These are phyloP conservation scores for Hippolais icterina DNA, from an alignment of 2,113 vertebrate species.

Conservation along the genomic window DNA sequence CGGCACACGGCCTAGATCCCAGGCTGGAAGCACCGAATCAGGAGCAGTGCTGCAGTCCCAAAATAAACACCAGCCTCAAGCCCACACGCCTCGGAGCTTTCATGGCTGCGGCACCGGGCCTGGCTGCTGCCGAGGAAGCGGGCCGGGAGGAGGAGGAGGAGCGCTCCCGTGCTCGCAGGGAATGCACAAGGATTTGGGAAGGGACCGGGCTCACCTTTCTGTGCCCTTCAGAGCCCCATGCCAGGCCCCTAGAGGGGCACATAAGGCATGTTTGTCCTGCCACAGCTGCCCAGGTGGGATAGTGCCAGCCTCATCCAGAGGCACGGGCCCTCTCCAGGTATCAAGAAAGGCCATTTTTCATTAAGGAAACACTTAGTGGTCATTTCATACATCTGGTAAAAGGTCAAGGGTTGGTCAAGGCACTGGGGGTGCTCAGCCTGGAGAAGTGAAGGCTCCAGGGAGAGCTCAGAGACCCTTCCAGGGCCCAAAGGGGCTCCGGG, in stretches of 20 bases:
- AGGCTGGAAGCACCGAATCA: background rate
- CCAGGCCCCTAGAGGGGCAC: background rate
- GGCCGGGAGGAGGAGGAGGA: background rate
- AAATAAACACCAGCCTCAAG: conserved; percentile 1
- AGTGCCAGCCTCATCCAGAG: background rate
- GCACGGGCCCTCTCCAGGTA: background rate
- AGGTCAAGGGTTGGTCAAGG: background rate
- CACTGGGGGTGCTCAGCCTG: background rate
- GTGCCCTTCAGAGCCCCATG: background rate
- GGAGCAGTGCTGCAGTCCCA: conserved; percentile 2
- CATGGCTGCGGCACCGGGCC: background rate
- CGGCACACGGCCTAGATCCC: background rate
- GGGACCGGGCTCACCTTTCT: background rate
- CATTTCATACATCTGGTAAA: background rate
- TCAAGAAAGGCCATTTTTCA: background rate
- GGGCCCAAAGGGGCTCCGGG: background rate
- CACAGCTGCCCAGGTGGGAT: background rate
- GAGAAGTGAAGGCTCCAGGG: background rate
- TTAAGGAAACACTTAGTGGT: background rate
- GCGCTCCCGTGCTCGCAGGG: background rate
- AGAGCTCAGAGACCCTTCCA: background rate
- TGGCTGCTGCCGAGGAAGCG: background rate
- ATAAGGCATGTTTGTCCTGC: rapidly evolving
- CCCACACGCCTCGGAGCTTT: background rate
- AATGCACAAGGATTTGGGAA: background rate